Base-by-base conservation (phyloP, 2,888 invertebrate species). In the Drosophila neoperkinsi region DNA sequence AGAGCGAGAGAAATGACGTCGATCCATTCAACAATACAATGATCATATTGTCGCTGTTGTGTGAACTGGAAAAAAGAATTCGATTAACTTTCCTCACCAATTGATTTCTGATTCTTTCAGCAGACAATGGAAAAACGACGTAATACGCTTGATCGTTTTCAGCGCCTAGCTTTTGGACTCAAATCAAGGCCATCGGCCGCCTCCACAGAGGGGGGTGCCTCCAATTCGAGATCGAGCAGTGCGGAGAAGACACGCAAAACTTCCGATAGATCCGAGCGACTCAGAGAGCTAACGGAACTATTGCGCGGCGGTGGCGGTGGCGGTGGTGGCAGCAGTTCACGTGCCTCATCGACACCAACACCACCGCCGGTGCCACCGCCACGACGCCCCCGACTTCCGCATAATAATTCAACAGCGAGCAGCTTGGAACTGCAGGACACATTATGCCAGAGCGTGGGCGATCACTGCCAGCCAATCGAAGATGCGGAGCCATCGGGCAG, bases 71-170 rank as follows among this genome's bases (percentile, higher is more conserved):
- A 49, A 50, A 50, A 25, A 34, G 9, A 16, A 57, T 51, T 58
- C 58, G 57, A 51, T 58, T 38, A 58, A 56, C n/a, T 56, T 56
- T 49, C 46, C 36, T 10, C 30, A 30, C 18, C 28, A 56, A 38
- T 71, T 67, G 46, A 34, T 5, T 59, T 55, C 28, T 16, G 41
- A 71, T 52, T 69, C 52, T 77, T 50, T 67, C 72, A 93, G 93
- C 78, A 84, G 71, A 91, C 83, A 81, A 93, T 93, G 93, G 93
- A 93, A 72, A 93, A 92, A 86, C 91, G 92, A 74, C 92, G 92
- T 77, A 95, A 96, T 95, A 96, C 96, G 93, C 96, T 97, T 96
- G 97, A 97, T 94, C 96, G 97, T 88, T 94, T 97, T 94, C 96
- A 96, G 92, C 96, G 96, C 94, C 95, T 96, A 93, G 96, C 96